phyloP scores from a whole-genome alignment of 2,888 invertebrate species.

The Bellardia pandia region DNA sequence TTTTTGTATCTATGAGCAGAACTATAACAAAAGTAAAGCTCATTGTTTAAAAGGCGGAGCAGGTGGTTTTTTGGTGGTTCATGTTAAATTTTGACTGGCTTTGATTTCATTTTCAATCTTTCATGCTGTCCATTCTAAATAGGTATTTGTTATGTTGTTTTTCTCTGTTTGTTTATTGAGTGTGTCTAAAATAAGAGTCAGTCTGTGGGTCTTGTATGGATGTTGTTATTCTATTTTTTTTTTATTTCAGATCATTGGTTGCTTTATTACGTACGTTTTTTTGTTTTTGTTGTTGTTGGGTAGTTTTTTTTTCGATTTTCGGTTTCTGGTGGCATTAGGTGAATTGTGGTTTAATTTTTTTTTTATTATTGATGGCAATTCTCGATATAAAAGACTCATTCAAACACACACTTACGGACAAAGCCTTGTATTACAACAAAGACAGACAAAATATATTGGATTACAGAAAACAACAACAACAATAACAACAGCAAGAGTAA shows the following conservation, averaged over 20 bases:
- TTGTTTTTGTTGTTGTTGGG: slow-evolving; percentile 55
- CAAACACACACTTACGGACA: slow-evolving; percentile 37
- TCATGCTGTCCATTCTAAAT: slow-evolving; percentile 65
- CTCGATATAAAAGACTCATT: slow-evolving; percentile 67
- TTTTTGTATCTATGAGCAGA: slow-evolving; percentile 11
- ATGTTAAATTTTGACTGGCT: slow-evolving; percentile 70
- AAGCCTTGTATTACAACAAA: slow-evolving; percentile 73
- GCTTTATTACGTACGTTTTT: slow-evolving; percentile 51
- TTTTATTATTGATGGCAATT: slow-evolving; percentile 74
- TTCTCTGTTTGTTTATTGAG: slow-evolving; percentile 43
- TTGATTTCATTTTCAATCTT: slow-evolving; percentile 71
- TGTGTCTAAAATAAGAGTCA: slow-evolving; percentile 41
- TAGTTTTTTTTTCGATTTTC: slow-evolving; percentile 1
- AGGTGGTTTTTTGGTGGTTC: slow-evolving; percentile 70
- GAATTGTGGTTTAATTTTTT: slow-evolving; percentile 75
- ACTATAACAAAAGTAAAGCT: background rate
- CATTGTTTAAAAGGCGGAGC: slow-evolving; percentile 71
- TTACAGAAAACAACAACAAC: slow-evolving; percentile 70
- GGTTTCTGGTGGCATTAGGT: slow-evolving; percentile 64
- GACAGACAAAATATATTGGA: slow-evolving; percentile 78
- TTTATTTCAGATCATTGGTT: slow-evolving; percentile 57
- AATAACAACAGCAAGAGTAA: slow-evolving; percentile 56
- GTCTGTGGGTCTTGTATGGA: slow-evolving; percentile 9
- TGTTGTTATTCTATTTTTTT: slow-evolving; percentile 39
- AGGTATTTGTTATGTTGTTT: background rate